A percentile compares a stretch with the other conserved stretches of the same genome.
Evolutionary conservation across 2,797 vertebrate species (phyloP).

Genomic region (Jordanella pulchra): DNA sequence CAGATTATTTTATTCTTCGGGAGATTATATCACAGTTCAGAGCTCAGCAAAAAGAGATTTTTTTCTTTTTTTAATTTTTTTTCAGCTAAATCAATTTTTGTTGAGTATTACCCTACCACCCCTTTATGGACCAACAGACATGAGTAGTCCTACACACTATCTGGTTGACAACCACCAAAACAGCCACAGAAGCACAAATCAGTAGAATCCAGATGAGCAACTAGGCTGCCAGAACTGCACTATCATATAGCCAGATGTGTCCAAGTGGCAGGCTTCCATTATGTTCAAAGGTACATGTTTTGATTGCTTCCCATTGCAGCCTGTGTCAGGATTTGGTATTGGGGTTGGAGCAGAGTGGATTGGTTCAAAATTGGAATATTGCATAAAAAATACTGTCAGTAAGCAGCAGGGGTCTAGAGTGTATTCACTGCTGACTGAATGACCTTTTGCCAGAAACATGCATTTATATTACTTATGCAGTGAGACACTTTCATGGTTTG

Average conservation of each 20-base stretch:
- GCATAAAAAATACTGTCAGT: conserved; percentile 51
- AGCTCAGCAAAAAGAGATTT: not conserved
- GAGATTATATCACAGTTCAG: not conserved
- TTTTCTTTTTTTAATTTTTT: no score
- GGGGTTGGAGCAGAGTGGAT: conserved; percentile 55
- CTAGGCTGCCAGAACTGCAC: conserved; percentile 46
- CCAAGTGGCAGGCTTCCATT: conserved; percentile 51
- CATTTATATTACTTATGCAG: conserved; percentile 5
- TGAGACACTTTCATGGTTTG: not conserved
- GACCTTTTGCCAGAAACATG: conserved; percentile 51
- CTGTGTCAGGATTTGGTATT: conserved; percentile 65
- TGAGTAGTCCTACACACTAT: not conserved
- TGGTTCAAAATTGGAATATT: conserved; percentile 51
- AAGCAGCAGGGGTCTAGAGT: conserved; percentile 49
- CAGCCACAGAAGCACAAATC: conserved; percentile 39
- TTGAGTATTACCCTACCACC: not conserved
- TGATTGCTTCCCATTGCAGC: conserved; percentile 57
- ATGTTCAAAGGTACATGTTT: conserved; percentile 50
- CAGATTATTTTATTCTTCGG: not conserved
- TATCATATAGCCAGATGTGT: conserved; percentile 41
- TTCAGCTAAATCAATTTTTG: not conserved
- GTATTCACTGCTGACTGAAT: conserved; percentile 49
- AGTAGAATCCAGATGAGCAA: conserved; percentile 39
- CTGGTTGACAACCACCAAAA: conserved; percentile 35
- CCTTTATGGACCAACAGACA: not conserved